These are phyloP conservation scores for Orchesella cincta DNA, from an alignment of 1,140 invertebrate genomes.

Conservation along the genomic window DNA sequence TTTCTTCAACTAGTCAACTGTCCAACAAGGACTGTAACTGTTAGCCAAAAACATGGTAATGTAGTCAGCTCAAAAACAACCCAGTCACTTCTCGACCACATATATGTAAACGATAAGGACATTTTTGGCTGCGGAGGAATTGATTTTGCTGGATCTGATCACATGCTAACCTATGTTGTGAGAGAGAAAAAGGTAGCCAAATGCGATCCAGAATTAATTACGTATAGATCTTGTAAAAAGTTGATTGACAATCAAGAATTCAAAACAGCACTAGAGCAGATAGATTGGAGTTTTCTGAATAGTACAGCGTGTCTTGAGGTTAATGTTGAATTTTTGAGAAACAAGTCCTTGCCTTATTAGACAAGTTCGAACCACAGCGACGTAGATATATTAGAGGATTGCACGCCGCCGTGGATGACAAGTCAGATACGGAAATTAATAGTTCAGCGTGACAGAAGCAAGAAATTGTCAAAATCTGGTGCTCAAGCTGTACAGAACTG, in stretches of 20 bases:
- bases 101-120: neutral
- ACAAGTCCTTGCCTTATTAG: neutral
- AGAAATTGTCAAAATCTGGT: neutral
- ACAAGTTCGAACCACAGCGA: neutral
- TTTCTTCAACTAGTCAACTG: neutral
- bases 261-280: neutral
- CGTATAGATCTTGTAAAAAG: neutral
- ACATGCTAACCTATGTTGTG: neutral
- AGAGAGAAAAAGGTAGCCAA: neutral
- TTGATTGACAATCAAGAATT: neutral
- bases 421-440: neutral
- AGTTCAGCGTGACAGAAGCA: neutral
- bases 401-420: neutral
- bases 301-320: neutral
- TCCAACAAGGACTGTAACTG: neutral
- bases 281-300: neutral
- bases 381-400: neutral
- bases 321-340: neutral
- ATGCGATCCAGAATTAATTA: neutral
- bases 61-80: no score
- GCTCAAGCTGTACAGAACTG: neutral
- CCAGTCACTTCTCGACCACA: neutral
- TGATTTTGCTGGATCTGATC: neutral
- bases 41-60: neutral
- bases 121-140: neutral